Evolutionary conservation across 1,140 invertebrate species (phyloP).

Genomic region (Camponotus vicinus): DNA sequence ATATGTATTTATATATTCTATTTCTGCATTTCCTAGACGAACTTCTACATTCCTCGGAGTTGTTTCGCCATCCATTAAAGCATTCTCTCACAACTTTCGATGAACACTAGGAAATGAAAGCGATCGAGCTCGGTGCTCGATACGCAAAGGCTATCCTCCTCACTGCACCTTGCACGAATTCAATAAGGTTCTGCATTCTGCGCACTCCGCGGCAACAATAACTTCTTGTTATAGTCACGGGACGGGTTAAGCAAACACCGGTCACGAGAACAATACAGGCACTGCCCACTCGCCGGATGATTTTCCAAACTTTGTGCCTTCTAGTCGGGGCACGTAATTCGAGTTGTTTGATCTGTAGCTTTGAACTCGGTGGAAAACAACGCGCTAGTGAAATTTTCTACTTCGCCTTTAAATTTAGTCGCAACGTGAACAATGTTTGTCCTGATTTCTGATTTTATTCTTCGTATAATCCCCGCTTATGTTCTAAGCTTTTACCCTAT

Average conservation of each 20-base stretch:
- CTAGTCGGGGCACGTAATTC: conserved; percentile 72
- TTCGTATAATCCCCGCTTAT: neutral
- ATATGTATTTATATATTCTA: neutral
- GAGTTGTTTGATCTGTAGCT: conserved; percentile 72
- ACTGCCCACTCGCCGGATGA: conserved; percentile 53
- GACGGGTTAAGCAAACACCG: conserved; percentile 42
- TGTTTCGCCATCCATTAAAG: conserved; percentile 53
- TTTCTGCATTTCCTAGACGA: conserved; percentile 7
- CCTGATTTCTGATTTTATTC: conserved; percentile 34
- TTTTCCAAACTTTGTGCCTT: conserved; percentile 69
- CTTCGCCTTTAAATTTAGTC: conserved; percentile 35
- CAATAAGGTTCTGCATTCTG: conserved; percentile 61
- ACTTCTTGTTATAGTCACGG: conserved; percentile 56
- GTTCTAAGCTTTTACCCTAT: neutral
- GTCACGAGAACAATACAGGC: conserved; percentile 52
- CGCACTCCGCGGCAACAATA: conserved; percentile 58
- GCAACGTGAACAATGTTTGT: neutral
- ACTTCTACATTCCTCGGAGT: conserved; percentile 34
- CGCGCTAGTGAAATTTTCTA: conserved; percentile 63
- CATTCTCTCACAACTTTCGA: conserved; percentile 56
- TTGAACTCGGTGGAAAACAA: conserved; percentile 68
- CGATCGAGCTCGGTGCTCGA: conserved; percentile 24
- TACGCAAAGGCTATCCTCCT: conserved; percentile 48
- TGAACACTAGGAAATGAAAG: conserved; percentile 50
- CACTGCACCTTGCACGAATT: conserved; percentile 39